phyloP scores from a whole-genome alignment of 2,888 invertebrate species.

The Noctuana brunneofusca region DNA sequence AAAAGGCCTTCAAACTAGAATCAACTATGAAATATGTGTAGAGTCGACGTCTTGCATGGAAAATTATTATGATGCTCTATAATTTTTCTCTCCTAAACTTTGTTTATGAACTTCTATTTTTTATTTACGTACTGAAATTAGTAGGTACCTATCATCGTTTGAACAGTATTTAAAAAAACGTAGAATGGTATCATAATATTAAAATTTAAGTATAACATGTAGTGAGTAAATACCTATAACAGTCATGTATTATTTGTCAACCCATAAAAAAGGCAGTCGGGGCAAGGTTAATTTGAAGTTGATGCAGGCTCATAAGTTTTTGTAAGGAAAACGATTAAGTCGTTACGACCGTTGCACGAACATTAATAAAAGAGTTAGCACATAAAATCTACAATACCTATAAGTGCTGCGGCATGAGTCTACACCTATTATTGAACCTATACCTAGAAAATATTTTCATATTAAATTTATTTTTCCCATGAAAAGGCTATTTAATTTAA shows the following conservation, averaged over 20 bases:
- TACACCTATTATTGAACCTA: background rate
- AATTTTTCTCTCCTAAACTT: too few species aligned
- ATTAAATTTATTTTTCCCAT: background rate
- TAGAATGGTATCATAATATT: too few species aligned
- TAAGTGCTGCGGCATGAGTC: background rate
- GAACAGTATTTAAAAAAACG: too few species aligned
- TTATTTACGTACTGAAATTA: too few species aligned
- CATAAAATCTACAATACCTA: conserved; percentile 4
- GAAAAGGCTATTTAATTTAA: too few species aligned
- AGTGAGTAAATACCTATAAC: background rate
- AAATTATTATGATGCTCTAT: too few species aligned
- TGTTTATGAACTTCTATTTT: too few species aligned
- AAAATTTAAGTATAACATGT: background rate
- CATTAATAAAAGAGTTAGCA: conserved; percentile 21
- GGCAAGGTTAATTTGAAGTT: conserved; percentile 51
- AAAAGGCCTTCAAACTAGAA: too few species aligned
- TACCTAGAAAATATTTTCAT: background rate
- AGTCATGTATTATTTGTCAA: background rate
- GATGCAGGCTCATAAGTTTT: conserved; percentile 47
- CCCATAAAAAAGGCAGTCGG: conserved; percentile 42
- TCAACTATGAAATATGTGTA: too few species aligned
- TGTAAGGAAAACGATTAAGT: conserved; percentile 46
- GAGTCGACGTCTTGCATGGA: too few species aligned
- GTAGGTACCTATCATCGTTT: too few species aligned
- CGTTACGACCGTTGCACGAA: conserved; percentile 24